A percentile compares a stretch with the other conserved stretches of the same genome.
phyloP scores from a whole-genome alignment of 2,888 invertebrate genomes.

The Neuroscelio doddi region DNA sequence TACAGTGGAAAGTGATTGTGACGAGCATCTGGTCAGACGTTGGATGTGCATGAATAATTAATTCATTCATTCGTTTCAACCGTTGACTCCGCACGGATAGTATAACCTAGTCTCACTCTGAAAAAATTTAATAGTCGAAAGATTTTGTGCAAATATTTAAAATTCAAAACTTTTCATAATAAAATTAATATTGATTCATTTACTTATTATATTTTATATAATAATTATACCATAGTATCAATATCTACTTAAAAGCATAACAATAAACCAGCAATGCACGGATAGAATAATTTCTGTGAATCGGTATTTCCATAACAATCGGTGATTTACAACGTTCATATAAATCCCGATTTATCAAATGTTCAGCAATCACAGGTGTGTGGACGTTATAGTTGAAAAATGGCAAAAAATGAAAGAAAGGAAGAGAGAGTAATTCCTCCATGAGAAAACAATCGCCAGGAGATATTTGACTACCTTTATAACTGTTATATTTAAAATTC shows the following conservation, averaged over 20 bases:
- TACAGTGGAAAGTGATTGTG: slow-evolving; percentile 56
- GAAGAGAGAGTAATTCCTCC: too few species aligned
- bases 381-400: too few species aligned
- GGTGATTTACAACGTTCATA: slow-evolving; percentile 41
- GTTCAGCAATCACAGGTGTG: slow-evolving; percentile 11
- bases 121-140: slow-evolving; percentile 4
- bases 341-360: slow-evolving; percentile 31
- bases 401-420: too few species aligned
- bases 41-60: slow-evolving; percentile 68
- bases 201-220: too few species aligned
- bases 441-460: too few species aligned
- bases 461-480: background rate
- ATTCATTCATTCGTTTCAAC: slow-evolving; percentile 61
- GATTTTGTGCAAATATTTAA: too few species aligned
- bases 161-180: too few species aligned
- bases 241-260: too few species aligned
- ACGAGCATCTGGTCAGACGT: slow-evolving; percentile 56
- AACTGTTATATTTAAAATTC: background rate
- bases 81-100: slow-evolving; percentile 36
- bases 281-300: slow-evolving; percentile 6
- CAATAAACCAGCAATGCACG: too few species aligned
- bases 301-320: slow-evolving; percentile 46
- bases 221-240: too few species aligned
- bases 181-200: too few species aligned
- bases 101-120: slow-evolving; percentile 34